phyloP scores from a whole-genome alignment of 2,797 vertebrate genomes.

The Zalophus californianus region DNA sequence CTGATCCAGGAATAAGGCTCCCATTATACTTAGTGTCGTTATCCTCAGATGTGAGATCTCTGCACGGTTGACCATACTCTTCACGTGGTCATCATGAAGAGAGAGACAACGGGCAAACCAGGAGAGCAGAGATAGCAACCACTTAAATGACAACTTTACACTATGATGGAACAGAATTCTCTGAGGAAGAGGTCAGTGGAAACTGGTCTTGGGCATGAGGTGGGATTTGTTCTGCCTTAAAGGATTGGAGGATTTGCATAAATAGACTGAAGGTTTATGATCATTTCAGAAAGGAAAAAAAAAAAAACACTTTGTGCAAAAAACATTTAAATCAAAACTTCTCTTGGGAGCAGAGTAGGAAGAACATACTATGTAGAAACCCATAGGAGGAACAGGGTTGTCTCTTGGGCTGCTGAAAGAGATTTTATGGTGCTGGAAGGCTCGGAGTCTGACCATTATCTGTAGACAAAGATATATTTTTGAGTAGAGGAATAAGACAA shows the following conservation, averaged over 20 bases:
- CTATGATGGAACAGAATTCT: not conserved
- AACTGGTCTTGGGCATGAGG: not conserved
- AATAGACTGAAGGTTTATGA: not conserved
- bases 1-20: not conserved
- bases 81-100: not conserved
- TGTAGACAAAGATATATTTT: not conserved
- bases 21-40: not conserved
- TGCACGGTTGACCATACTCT: not conserved
- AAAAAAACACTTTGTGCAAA: not conserved
- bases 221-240: slow-evolving; percentile 47
- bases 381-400: not conserved
- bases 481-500: not conserved
- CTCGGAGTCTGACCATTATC: not conserved
- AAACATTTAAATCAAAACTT: not conserved
- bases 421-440: not conserved
- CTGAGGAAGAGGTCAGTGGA: slow-evolving; percentile 24
- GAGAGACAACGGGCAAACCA: not conserved
- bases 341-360: not conserved
- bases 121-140: not conserved
- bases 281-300: not conserved
- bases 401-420: not conserved
- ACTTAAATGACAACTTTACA: not conserved
- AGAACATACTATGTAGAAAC: not conserved
- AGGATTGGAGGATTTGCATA: slow-evolving; percentile 41
- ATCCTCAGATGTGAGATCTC: not conserved